Percentiles rank a stretch among this genome's conserved stretches.
Evolutionary conservation across 1,140 invertebrate genomes (phyloP).

Genomic region (Aphaenogaster ashmeadi): DNA sequence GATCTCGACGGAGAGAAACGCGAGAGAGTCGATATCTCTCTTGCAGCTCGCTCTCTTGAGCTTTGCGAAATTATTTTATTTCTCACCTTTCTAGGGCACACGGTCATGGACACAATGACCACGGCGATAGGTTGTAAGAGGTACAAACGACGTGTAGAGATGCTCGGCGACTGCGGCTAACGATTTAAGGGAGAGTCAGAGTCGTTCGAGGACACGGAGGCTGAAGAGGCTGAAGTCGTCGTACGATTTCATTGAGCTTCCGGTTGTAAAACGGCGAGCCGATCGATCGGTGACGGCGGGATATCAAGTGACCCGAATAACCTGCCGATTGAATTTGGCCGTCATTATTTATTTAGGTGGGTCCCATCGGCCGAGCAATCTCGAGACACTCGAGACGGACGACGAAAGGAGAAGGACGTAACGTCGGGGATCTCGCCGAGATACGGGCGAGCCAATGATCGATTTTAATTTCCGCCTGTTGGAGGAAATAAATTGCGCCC

Average conservation of each 20-base stretch:
- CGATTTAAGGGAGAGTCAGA: background rate
- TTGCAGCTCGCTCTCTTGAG: background rate
- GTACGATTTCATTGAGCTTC: conserved; percentile 67
- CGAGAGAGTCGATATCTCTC: background rate
- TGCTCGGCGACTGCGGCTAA: background rate
- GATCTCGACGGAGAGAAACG: background rate
- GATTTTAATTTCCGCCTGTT: conserved; percentile 78
- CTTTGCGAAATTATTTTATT: conserved; percentile 9
- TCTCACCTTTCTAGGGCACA: background rate
- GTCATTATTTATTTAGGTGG: conserved; percentile 75
- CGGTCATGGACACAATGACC: background rate
- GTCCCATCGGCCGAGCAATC: conserved; percentile 40
- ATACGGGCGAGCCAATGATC: conserved; percentile 75
- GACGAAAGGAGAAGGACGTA: background rate
- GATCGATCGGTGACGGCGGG: conserved; percentile 66
- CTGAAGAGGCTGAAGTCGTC: background rate
- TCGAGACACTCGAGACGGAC: conserved; percentile 27
- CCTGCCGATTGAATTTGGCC: conserved; percentile 73
- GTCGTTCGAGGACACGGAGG: background rate
- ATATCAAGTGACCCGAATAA: conserved; percentile 74
- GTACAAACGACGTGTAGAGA: background rate
- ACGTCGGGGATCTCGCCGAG: conserved; percentile 38
- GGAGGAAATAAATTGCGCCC: conserved; percentile 76
- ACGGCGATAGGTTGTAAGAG: background rate
- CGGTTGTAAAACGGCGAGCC: conserved; percentile 67